Base-by-base conservation (phyloP, 2,888 invertebrate genomes). In the Eupeodes luniger region DNA sequence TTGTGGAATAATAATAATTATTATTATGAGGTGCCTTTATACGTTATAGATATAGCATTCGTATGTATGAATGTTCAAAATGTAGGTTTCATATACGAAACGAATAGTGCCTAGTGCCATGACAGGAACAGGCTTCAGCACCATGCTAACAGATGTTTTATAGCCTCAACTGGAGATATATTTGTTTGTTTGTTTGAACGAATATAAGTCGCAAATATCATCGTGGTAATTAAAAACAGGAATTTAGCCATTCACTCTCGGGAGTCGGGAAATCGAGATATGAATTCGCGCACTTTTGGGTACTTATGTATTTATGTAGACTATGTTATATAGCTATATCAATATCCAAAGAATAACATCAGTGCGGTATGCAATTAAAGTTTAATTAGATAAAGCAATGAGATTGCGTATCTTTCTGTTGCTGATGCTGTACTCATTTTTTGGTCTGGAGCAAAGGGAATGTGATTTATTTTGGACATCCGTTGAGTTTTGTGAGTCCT, bases 201-300 rank as follows among this genome's bases (percentile, higher is more conserved):
- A 27, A 55, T 64, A 77, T 59, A 61, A 82, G 74, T 82, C 16
- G 78, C 82, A 69, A 86, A 86, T 78, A 82, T 74, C 49, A 78
- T 77, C 40, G 34, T 76, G 66, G 83, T 87, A 87, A 87, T 87
- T 87, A 87, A 70, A 83, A 87, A 66, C 76, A 75, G 64, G 86
- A 83, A 86, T 82, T 79, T 83, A 79, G 82, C 83, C 70, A 81
- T 81, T 85, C 49, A 57, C 16, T 76, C 49, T 36, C 9, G 14
- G 66, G 19, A 47, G 62, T 19, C 40, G 40, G n/a, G 6, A 7
- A 40, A n/a, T 44, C 34, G 47, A 72, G 55, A 72, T 85, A 77
- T 81, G 76, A 81, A 76, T 81, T 85, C 72, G 81, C 72, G 81
- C 81, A 81, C 81, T 81, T 85, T 85, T 57, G n/a, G 77, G 64